Evolutionary conservation across 1,140 invertebrate genomes (phyloP).

Genomic region (Trinorchestia longiramus): DNA sequence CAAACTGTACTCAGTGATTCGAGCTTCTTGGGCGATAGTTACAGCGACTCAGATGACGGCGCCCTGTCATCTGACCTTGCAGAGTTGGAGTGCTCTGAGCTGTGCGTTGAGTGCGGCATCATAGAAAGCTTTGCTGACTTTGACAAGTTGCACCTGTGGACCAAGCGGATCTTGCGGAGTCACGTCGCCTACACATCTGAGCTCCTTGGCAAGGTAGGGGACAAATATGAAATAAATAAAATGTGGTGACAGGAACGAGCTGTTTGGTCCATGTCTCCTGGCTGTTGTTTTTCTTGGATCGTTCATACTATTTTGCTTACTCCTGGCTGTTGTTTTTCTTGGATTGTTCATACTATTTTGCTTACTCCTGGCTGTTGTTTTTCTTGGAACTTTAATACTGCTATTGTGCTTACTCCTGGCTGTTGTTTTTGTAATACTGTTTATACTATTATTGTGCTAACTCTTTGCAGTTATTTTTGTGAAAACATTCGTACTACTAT

Average conservation of each 20-base stretch:
- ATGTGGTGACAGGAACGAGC: too few species aligned
- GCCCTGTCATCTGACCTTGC: background rate
- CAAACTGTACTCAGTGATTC: background rate
- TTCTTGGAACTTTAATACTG: too few species aligned
- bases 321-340: background rate
- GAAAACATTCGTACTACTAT: too few species aligned
- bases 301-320: too few species aligned
- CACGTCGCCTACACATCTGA: conserved; percentile 44
- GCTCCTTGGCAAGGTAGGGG: conserved; percentile 5
- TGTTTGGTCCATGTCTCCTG: too few species aligned
- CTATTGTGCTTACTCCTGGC: too few species aligned
- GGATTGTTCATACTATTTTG: too few species aligned
- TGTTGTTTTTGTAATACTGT: too few species aligned
- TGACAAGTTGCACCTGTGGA: conserved; percentile 28
- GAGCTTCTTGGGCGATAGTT: background rate
- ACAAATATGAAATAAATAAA: too few species aligned
- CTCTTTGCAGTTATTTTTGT: too few species aligned
- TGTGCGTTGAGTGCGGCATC: conserved; percentile 34
- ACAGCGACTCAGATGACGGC: background rate
- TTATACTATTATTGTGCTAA: too few species aligned
- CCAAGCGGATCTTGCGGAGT: conserved; percentile 30
- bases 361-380: background rate
- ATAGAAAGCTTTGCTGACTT: conserved; percentile 10
- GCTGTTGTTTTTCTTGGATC: background rate
- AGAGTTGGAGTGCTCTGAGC: background rate